These are phyloP conservation scores for Nymphalis c-album DNA, from an alignment of 2,888 invertebrate genomes.

Conservation along the genomic window DNA sequence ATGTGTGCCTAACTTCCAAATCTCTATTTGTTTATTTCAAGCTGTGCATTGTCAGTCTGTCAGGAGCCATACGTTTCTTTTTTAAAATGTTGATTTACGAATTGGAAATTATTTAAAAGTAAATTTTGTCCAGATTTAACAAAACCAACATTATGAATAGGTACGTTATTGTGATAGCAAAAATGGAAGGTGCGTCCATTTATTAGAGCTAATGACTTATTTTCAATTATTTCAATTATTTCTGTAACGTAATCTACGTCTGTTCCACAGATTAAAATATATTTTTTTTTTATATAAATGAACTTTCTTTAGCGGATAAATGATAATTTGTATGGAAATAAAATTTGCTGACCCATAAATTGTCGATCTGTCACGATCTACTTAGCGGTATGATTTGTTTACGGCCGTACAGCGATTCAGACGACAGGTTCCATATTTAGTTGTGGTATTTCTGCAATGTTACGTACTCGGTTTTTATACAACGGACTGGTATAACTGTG, in stretches of 20 bases:
- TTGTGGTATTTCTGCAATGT: slow-evolving; percentile 5
- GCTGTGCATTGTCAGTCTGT: no score
- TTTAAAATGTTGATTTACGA: no score
- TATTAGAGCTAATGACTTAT: not conserved
- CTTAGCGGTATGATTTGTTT: slow-evolving; percentile 57
- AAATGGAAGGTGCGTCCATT: no score
- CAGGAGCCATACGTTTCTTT: no score
- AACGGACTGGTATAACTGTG: not conserved
- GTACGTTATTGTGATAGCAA: no score
- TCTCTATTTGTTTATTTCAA: no score
- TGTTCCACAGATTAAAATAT: not conserved
- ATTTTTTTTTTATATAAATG: slow-evolving; percentile 26
- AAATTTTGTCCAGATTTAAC: no score
- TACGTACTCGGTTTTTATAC: not conserved
- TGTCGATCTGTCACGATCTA: slow-evolving; percentile 74
- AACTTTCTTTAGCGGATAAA: slow-evolving; percentile 53
- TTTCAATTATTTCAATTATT: not conserved
- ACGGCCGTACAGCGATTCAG: slow-evolving; percentile 24
- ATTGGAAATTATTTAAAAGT: no score
- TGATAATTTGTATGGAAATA: slow-evolving; percentile 48
- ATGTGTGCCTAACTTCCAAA: no score
- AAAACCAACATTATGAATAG: no score
- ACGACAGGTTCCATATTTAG: slow-evolving; percentile 12
- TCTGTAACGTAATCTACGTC: not conserved
- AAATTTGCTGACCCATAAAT: slow-evolving; percentile 71